These are phyloP conservation scores for Alviniconcha strummeri DNA, from an alignment of 2,888 invertebrate species.

Conservation along the genomic window DNA sequence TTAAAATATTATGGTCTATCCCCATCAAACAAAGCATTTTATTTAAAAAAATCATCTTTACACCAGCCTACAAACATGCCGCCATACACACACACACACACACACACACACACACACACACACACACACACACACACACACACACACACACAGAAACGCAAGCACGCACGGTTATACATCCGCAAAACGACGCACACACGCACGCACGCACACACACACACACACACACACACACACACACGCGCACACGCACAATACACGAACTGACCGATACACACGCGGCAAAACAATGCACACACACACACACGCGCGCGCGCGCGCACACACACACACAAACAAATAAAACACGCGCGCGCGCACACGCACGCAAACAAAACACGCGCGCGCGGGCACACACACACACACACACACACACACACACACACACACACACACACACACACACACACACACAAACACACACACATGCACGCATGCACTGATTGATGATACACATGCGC, in stretches of 20 bases:
- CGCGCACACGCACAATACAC: background rate
- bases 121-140: background rate
- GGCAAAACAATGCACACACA: background rate
- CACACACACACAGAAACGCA: background rate
- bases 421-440: conserved; percentile 1
- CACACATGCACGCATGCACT: background rate
- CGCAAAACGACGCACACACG: background rate
- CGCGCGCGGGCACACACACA: background rate
- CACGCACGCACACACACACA: background rate
- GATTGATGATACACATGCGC: background rate
- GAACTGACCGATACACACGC: background rate
- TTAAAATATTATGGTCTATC: no score
- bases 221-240: background rate
- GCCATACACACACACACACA: background rate
- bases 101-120: background rate
- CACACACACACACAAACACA: background rate
- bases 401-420: background rate
- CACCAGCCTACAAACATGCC: no score
- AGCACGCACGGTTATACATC: background rate
- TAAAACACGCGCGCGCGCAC: background rate
- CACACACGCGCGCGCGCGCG: background rate
- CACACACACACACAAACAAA: background rate
- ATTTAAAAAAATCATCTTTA: no score
- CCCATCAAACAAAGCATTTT: no score
- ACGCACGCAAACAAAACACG: background rate